phyloP scores from a whole-genome alignment of 2,888 invertebrate species.

The Perizoma flavofasciatum region DNA sequence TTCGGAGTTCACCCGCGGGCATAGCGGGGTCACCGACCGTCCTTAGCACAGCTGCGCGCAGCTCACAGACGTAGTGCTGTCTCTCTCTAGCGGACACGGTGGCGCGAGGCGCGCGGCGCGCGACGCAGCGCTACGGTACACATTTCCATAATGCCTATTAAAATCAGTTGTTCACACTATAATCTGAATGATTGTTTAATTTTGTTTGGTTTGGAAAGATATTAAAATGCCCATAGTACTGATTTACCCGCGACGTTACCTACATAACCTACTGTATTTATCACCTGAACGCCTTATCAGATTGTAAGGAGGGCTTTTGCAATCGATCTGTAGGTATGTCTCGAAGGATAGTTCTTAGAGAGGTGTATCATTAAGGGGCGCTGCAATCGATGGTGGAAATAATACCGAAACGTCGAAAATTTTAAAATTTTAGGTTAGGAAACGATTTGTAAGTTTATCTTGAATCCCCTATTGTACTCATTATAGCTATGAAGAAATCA shows the following conservation, averaged over 20 bases:
- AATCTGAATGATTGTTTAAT: slow-evolving; percentile 25
- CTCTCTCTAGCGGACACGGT: slow-evolving; percentile 64
- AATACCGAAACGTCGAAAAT: too few relatives aligned
- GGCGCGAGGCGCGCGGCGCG: too few relatives aligned
- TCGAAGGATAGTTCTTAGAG: too few relatives aligned
- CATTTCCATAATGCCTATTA: slow-evolving; percentile 47
- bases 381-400: too few relatives aligned
- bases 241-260: slow-evolving; percentile 4
- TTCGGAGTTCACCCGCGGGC: slow-evolving; percentile 82
- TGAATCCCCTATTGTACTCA: too few relatives aligned
- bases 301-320: too few relatives aligned
- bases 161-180: slow-evolving; percentile 48
- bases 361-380: too few relatives aligned
- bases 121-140: slow-evolving; percentile 25
- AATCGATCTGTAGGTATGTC: too few relatives aligned
- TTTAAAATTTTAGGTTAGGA: too few relatives aligned
- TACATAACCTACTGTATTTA: neutral
- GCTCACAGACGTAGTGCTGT: slow-evolving; percentile 61
- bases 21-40: slow-evolving; percentile 81
- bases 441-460: too few relatives aligned
- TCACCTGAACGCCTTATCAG: too few relatives aligned
- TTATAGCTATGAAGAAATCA: too few relatives aligned
- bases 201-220: slow-evolving; percentile 11
- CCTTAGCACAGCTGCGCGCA: slow-evolving; percentile 77
- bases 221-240: slow-evolving; percentile 10